A percentile compares a stretch with the other conserved stretches of the same genome.
phyloP scores from a whole-genome alignment of 2,797 vertebrate species.

The Coregonus sp. region DNA sequence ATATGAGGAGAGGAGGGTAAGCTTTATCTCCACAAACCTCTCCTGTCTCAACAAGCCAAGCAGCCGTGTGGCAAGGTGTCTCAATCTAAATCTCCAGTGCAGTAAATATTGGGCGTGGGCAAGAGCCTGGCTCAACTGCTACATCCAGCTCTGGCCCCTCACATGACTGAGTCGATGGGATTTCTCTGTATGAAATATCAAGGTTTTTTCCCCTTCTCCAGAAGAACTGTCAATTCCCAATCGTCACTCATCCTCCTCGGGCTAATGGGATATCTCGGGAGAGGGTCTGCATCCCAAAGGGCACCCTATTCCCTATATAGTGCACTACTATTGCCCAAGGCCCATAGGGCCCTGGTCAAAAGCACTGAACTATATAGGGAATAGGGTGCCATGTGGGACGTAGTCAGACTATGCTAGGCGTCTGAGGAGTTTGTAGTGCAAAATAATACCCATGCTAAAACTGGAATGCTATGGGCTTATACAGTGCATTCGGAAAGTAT shows the following conservation, averaged over 20 bases:
- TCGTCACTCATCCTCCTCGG: background rate
- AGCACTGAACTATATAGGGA: background rate
- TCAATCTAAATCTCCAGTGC: background rate
- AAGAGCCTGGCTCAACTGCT: background rate
- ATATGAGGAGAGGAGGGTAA: background rate
- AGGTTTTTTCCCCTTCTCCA: background rate
- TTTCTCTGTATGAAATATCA: background rate
- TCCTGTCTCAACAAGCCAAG: background rate
- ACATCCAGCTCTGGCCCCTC: background rate
- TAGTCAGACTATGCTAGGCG: background rate
- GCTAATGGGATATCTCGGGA: background rate
- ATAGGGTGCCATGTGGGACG: background rate
- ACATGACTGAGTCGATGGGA: background rate
- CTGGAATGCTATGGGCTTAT: background rate
- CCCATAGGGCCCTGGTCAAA: background rate
- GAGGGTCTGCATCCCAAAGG: background rate
- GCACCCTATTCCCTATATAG: background rate
- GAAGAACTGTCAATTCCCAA: background rate
- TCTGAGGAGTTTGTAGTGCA: background rate
- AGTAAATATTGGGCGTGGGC: background rate
- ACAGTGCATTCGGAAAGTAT: no score
- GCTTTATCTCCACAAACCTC: constrained; percentile 1
- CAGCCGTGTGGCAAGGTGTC: background rate
- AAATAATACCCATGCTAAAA: background rate
- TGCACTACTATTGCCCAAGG: background rate